Conservation (phyloP, 1,140 invertebrate genomes). For the Zaprionus kolodkinae region DNA sequence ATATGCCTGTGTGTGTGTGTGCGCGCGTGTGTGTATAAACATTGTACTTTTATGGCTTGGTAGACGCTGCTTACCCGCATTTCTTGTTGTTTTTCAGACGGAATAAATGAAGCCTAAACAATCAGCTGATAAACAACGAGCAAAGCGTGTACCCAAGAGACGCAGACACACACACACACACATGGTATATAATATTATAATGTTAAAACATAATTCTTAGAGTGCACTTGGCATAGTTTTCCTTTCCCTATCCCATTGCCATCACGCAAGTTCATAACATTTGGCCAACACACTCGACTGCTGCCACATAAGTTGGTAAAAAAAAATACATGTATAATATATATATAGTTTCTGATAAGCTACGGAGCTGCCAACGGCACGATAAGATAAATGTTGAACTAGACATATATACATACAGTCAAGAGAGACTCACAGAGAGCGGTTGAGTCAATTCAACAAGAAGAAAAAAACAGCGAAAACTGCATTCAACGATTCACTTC, state of each 20-base stretch:
- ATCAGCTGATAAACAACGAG: constrained; percentile 42
- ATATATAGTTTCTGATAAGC: constrained; percentile 9
- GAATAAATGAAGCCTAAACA: constrained; percentile 52
- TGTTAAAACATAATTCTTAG: constrained; percentile 7
- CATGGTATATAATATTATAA: background rate
- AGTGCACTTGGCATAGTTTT: constrained; percentile 36
- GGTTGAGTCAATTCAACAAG: constrained; percentile 9
- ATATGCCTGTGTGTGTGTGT: background rate
- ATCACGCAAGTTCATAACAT: background rate
- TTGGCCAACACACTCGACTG: background rate
- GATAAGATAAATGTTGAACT: constrained; percentile 22
- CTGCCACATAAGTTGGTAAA: constrained; percentile 16
- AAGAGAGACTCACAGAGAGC: background rate
- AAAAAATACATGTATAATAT: too few species aligned
- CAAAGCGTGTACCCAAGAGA: background rate
- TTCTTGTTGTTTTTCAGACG: constrained; percentile 36
- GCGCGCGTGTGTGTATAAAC: background rate
- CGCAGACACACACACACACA: background rate
- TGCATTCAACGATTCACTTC: constrained; percentile 14
- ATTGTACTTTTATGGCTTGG: constrained; percentile 41
- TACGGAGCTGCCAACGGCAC: background rate
- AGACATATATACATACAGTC: background rate
- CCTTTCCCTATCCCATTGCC: background rate
- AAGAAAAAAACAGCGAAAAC: background rate
- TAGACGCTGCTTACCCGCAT: constrained; percentile 44